These are phyloP conservation scores for Stictonetta naevosa DNA, from an alignment of 2,113 vertebrate genomes.

Conservation along the genomic window DNA sequence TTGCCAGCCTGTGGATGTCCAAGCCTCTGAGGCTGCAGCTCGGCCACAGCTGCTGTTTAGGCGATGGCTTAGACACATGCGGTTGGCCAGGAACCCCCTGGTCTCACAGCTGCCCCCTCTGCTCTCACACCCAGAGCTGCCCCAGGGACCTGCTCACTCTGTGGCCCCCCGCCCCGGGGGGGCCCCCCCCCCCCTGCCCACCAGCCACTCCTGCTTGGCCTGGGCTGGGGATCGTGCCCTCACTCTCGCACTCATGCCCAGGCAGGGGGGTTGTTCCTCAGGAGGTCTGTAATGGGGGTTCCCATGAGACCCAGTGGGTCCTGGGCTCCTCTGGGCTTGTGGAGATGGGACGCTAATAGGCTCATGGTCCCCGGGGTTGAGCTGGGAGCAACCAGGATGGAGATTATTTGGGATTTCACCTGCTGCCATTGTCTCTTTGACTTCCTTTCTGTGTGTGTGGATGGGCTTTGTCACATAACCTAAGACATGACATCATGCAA, in stretches of 20 bases:
- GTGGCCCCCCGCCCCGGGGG: background rate
- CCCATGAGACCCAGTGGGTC: fast-evolving
- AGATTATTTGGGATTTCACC: background rate
- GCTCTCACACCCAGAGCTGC: background rate
- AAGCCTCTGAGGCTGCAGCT: background rate
- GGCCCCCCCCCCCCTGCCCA: background rate
- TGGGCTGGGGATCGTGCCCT: background rate
- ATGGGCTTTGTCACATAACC: background rate
- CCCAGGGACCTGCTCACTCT: background rate
- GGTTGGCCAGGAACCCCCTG: background rate
- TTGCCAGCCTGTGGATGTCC: background rate
- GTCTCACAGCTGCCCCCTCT: background rate
- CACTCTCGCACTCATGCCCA: fast-evolving
- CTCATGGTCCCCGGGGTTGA: background rate
- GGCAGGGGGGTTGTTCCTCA: background rate
- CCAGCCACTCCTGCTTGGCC: background rate
- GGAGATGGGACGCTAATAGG: background rate
- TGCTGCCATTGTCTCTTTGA: background rate
- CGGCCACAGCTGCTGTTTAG: background rate
- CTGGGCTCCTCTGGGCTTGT: background rate
- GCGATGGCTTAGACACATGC: fast-evolving
- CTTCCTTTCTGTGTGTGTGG: too few relatives aligned
- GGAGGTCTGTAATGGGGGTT: background rate
- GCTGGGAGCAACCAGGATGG: background rate
- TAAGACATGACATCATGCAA: background rate